Percentiles rank a stretch among this genome's conserved stretches.
phyloP scores from a whole-genome alignment of 2,797 vertebrate genomes.

The Halcyon smyrnensis region DNA sequence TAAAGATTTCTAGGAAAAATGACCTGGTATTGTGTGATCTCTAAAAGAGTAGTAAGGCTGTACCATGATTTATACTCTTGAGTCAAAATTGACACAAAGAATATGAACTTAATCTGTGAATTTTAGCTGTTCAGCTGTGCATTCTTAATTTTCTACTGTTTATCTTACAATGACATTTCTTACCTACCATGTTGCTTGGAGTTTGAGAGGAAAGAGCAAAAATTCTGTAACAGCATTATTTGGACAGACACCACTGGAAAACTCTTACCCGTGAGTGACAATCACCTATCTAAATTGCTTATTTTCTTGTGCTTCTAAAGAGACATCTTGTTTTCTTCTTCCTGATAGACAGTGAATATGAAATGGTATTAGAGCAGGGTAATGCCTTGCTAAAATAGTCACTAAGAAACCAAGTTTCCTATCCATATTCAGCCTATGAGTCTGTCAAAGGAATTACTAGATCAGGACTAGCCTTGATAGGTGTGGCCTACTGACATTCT shows the following conservation, averaged over 20 bases:
- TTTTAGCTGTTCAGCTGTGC: neutral
- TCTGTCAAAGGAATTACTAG: neutral
- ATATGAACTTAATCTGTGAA: neutral
- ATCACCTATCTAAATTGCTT: neutral
- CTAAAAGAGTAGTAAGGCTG: neutral
- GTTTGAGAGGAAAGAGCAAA: neutral
- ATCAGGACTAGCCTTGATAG: neutral
- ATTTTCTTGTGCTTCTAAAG: neutral
- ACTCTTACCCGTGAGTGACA: neutral
- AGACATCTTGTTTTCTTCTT: neutral
- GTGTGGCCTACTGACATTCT: neutral
- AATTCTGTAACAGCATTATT: neutral
- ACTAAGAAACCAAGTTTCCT: neutral
- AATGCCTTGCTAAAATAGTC: neutral
- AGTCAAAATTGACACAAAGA: neutral
- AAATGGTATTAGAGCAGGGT: neutral
- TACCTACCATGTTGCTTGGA: neutral
- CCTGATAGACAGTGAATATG: neutral
- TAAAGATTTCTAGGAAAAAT: constrained; percentile 13
- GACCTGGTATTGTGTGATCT: neutral
- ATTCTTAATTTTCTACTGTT: neutral
- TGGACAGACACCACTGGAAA: neutral
- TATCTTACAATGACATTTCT: neutral
- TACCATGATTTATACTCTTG: neutral
- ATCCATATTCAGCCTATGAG: neutral